Base-by-base conservation (phyloP, 2,797 vertebrate species). In the Anisognathus igniventris region DNA sequence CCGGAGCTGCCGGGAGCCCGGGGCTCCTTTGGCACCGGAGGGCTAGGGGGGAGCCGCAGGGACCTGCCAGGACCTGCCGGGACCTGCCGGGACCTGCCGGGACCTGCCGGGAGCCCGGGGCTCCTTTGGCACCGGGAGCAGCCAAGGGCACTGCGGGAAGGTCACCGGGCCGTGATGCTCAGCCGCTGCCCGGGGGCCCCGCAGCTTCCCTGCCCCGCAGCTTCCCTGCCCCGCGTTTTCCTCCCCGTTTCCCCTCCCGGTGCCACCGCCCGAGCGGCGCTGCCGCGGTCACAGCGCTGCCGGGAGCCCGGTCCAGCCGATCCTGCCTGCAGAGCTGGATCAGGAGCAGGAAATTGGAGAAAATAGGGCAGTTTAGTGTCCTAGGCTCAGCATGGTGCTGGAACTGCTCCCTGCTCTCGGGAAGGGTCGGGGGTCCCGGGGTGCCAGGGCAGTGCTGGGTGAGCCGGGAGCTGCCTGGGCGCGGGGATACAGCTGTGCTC, bases 341-440 rank as follows among this genome's bases (percentile, higher is more conserved):
- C 30, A 2, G 10, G 58, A 40, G 56, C 28, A 47, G 71, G 75
- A 25, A 53, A 74, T 7, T 0, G 61, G 40, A 4, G n/a, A 3
- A 53, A 58, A 39, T 9, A 0, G 0, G 14, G 0, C 21, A 18
- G 25, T 24, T 33, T 0, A 1, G 23, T 2, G 58, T 57, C 58
- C 61, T 24, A 53, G 44, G 51, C 33, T 35, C 22, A 7, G 66
- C 14, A 19, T 0, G 0, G n/a, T 3, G 56, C 40, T 2, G 51
- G 58, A 13, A 19, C 4, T 9, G 48, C 53, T 71, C 50, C 19
- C 40, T 0, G 7, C 37, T 44, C 24, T 13, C 2, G 22, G 13
- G 33, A 64, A 10, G 4, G 31, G 6, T 0, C 30, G 35, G 31
- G 17, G 24, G 27, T 6, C 3, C 2, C 11, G 2, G 44, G 25